Base-by-base conservation (phyloP, 92 coral and sea anemone genomes). In the Ricordea florida region DNA sequence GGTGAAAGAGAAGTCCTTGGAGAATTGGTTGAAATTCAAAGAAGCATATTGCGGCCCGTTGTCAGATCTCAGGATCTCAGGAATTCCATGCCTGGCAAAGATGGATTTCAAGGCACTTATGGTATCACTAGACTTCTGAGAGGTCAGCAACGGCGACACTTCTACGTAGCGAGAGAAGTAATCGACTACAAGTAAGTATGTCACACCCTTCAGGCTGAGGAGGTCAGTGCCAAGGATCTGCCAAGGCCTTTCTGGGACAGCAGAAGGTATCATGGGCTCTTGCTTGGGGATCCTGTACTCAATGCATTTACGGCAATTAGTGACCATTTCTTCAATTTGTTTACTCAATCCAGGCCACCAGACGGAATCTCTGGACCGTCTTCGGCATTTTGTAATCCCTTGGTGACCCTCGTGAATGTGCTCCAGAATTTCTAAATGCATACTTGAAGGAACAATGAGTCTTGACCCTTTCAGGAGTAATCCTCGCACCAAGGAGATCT, bases 321-420 rank as follows among this genome's bases (percentile, higher is more conserved):
- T 47, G 42, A 79, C 74, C 25, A 79, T 21, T 47, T 85, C 82
- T 29, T 79, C 85, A 0, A 79, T 37, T 38, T 86, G 83, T 34
- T 65, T 73, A 36, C 86, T 85, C 23, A 85, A 23, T 22, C 80
- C 83, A 3, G 84, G 91, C 91, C 83, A 86, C 80, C 91, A 79
- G n/a, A 73, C 87, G 11, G 83, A 73, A 18, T 36, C 36, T 45
- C 49, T 56, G 10, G 80, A n/a, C n/a, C 86, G 48, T 21, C 44
- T 86, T 30, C 86, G 32, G 70, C 85, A 79, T 56, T 74, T 80
- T 37, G 62, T 47, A n/a, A 87, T 80, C 3, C 87, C 87, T 33
- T 80, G 86, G 80, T 74, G 76, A 32, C 57, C 67, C 14, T 66
- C 76, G 30, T 72, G 83, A 5, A 79, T 25, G 14, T 38, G 71